Conservation (phyloP, 2,797 vertebrate species). For the Anolis apletophallus region DNA sequence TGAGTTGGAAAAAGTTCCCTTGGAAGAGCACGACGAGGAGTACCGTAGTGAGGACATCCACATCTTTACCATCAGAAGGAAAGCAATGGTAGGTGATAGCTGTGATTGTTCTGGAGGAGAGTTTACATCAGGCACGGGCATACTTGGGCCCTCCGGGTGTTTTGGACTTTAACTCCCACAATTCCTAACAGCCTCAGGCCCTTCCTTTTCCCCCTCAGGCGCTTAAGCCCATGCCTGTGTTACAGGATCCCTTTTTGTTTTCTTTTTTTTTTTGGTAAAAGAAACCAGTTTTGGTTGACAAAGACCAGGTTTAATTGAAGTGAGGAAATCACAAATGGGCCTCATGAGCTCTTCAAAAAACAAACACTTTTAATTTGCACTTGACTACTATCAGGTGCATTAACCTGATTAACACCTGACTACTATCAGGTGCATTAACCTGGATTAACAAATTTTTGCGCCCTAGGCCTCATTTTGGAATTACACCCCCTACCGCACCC, state of each 20-base stretch:
- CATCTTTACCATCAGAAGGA: conserved; percentile 84
- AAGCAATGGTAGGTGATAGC: conserved; percentile 55
- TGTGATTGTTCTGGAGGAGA: not conserved
- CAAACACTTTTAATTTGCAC: not conserved
- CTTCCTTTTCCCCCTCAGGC: no score
- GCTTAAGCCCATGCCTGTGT: no score
- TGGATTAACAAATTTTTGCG: no score
- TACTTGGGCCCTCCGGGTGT: no score
- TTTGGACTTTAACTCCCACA: not conserved
- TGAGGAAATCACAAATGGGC: not conserved
- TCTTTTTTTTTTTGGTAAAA: not conserved
- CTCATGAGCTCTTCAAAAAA: not conserved
- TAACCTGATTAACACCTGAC: no score
- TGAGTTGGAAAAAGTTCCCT: conserved; percentile 86
- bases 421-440: no score
- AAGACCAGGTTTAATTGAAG: not conserved
- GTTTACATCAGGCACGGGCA: no score
- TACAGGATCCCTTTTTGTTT: not conserved
- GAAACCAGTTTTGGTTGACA: not conserved
- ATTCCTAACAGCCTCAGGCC: no score
- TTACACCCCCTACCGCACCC: no score
- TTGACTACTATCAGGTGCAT: no score
- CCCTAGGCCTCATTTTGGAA: no score
- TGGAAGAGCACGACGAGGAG: conserved; percentile 90
- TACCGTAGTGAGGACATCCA: conserved; percentile 94